Conservation (phyloP, 1,140 invertebrate genomes). For the Anastatus disparis region DNA sequence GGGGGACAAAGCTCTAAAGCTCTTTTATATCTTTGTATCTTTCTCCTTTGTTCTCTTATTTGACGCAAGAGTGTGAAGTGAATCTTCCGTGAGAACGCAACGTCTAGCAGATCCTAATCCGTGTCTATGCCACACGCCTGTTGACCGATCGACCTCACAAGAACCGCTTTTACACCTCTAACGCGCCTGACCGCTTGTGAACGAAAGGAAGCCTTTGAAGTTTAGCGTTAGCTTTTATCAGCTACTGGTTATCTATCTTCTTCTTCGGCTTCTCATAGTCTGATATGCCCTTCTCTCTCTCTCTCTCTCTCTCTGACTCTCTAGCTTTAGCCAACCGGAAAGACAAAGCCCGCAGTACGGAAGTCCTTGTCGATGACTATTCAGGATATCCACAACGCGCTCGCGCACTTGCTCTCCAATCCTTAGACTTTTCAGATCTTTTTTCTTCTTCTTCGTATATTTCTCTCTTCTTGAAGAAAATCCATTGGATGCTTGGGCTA, state of each 20-base stretch:
- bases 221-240: too few species aligned
- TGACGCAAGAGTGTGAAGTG: not conserved
- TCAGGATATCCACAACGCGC: conserved; percentile 10
- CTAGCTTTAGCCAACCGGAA: not conserved
- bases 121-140: not conserved
- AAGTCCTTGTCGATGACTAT: conserved; percentile 12
- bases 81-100: not conserved
- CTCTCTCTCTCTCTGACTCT: not conserved
- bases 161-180: too few species aligned
- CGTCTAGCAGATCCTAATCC: not conserved
- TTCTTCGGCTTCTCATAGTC: too few species aligned
- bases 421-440: too few species aligned
- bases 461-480: not conserved
- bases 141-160: not conserved
- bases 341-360: not conserved
- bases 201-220: too few species aligned
- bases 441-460: not conserved
- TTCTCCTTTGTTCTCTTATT: conserved; percentile 1
- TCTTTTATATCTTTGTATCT: too few species aligned
- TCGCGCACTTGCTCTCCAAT: not conserved
- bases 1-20: too few species aligned
- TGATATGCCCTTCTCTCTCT: not conserved
- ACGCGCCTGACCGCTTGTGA: too few species aligned
- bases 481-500: not conserved
- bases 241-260: not conserved